phyloP scores from a whole-genome alignment of 2,888 invertebrate species.

The Alloscopus bannaensis region DNA sequence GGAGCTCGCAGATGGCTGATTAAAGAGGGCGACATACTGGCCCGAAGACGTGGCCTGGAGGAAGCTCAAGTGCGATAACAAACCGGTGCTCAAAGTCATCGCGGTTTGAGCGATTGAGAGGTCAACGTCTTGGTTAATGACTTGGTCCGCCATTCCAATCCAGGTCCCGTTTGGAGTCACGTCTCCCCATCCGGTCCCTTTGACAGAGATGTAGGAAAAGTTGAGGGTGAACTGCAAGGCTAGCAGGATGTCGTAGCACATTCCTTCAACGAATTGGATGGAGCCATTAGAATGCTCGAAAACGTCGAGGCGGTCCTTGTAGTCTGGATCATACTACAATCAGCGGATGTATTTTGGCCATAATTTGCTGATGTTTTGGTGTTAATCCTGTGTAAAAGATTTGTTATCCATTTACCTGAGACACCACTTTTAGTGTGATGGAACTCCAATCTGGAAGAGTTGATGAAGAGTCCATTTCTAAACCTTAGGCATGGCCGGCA shows the following conservation, averaged over 20 bases:
- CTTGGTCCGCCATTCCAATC: constrained; percentile 49
- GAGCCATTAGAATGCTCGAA: constrained; percentile 25
- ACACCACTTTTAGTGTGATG: constrained; percentile 18
- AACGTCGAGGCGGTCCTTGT: constrained; percentile 36
- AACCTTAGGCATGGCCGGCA: too few relatives aligned
- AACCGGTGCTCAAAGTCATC: constrained; percentile 45
- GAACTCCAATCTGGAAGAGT: constrained; percentile 22
- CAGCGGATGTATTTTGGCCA: neutral
- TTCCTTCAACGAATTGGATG: constrained; percentile 32
- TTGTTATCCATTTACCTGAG: constrained; percentile 30
- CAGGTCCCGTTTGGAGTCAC: constrained; percentile 43
- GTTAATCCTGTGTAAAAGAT: neutral
- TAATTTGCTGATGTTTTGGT: neutral
- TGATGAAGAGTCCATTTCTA: too few relatives aligned
- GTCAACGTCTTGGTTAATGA: constrained; percentile 44
- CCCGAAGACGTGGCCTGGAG: constrained; percentile 36
- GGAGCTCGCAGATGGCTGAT: constrained; percentile 39
- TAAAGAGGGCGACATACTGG: constrained; percentile 50
- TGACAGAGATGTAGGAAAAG: constrained; percentile 36
- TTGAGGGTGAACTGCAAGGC: constrained; percentile 47
- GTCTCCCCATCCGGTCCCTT: constrained; percentile 54
- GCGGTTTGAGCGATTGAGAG: constrained; percentile 49
- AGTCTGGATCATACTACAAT: constrained; percentile 43
- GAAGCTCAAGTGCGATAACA: constrained; percentile 43
- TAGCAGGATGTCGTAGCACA: constrained; percentile 45